phyloP scores from a whole-genome alignment of 2,888 invertebrate species.

The Flexamia atlantica region DNA sequence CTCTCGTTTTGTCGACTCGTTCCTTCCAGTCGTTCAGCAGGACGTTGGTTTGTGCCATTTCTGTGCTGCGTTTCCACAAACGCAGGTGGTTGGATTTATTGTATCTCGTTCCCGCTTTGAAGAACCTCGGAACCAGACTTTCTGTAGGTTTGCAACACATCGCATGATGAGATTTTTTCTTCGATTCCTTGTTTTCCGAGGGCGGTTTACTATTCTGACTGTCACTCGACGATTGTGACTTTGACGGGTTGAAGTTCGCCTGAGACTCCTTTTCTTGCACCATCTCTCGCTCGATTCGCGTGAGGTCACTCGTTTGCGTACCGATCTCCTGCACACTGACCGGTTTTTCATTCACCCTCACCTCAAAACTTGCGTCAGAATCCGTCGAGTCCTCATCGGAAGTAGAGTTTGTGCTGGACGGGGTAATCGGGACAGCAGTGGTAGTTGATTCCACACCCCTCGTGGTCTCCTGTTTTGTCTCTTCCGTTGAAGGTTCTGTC shows the following conservation, averaged over 20 bases:
- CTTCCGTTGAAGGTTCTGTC: neutral
- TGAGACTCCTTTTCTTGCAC: conserved; percentile 18
- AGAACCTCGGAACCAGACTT: conserved; percentile 25
- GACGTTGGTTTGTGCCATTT: conserved; percentile 59
- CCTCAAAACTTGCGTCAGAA: conserved; percentile 41
- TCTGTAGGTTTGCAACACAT: conserved; percentile 48
- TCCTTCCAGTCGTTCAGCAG: conserved; percentile 63
- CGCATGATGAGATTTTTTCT: conserved; percentile 41
- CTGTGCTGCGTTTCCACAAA: conserved; percentile 50
- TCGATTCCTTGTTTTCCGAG: conserved; percentile 24
- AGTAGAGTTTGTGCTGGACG: conserved; percentile 12
- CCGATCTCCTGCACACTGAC: conserved; percentile 12
- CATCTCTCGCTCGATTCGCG: neutral
- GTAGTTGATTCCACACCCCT: neutral
- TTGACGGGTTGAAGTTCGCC: neutral
- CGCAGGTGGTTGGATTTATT: conserved; percentile 51
- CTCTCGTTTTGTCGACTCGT: conserved; percentile 64
- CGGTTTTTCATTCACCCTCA: conserved; percentile 6
- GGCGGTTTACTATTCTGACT: conserved; percentile 11
- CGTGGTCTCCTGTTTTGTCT: neutral
- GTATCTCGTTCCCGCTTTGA: conserved; percentile 42
- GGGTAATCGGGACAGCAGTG: neutral
- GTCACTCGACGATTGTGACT: neutral
- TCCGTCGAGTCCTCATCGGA: conserved; percentile 45
- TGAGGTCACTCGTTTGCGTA: conserved; percentile 11